Base-by-base conservation (phyloP, 2,113 vertebrate species). In the Ceyx margarethae region DNA sequence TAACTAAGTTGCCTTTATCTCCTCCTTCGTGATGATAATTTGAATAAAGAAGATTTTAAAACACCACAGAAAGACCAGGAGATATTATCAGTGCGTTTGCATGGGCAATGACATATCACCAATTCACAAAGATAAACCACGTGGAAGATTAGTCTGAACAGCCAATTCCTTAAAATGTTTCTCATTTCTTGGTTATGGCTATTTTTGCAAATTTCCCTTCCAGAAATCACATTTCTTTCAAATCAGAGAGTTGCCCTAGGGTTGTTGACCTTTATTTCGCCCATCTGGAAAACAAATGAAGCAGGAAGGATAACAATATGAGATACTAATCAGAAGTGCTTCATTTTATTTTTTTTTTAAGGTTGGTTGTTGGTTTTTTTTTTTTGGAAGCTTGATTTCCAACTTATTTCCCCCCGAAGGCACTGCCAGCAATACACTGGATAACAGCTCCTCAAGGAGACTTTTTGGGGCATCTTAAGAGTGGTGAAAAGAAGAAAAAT, bases 281-380 rank as follows among this genome's bases (percentile, higher is more conserved):
- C 95, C 97, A 97, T 97, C 97, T 97, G 97, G 97, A 95, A 96
- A 97, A 97, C 97, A 97, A 97, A 97, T 97, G 96, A 97, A 95
- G 97, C 96, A 97, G 96, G 96, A 97, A 97, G 95, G 95, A 90
- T 96, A 93, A 91, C 96, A 96, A 97, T 96, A 95, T 93, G 96
- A 97, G 96, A 94, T 90, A 93, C 95, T 96, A 94, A 97, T 93
- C 96, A 91, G 90, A 87, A 94, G 68, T 79, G 87, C 65, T 92
- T 91, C 3, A 13, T 10, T 81, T 92, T 92, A 90, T 75, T 83
- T 96, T 96, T 89, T 87, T 82, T 46, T 46, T 21, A 46, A 46
- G 53, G 53, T 37, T 37, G 10, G 37, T 37, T 37, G 28, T 16
- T 16, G 9, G 28, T 53, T 53, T 18, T 81, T 92, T 93, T 83